Conservation (phyloP, 1,140 invertebrate genomes). For the Tetramorium alpestre region DNA sequence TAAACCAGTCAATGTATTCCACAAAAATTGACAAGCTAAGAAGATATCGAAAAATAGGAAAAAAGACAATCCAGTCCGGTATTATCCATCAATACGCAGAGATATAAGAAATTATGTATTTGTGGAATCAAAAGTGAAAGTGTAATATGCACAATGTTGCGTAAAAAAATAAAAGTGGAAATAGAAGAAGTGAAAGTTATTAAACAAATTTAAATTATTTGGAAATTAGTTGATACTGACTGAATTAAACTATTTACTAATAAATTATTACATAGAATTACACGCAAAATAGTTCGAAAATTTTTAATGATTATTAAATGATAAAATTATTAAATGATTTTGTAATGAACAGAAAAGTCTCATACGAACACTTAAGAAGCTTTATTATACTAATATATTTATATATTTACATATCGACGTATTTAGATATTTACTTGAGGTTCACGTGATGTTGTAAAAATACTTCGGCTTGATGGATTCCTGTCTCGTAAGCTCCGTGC, state of each 20-base stretch:
- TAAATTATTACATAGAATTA: not conserved
- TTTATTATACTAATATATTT: conserved; percentile 21
- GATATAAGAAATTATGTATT: not conserved
- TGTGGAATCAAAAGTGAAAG: not conserved
- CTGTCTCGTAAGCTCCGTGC: conserved; percentile 89
- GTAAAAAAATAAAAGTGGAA: not conserved
- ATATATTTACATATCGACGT: conserved; percentile 8
- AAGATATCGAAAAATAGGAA: not conserved
- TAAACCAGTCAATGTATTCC: not conserved
- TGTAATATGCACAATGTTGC: not conserved
- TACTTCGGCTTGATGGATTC: conserved; percentile 84
- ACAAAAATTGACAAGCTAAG: not conserved
- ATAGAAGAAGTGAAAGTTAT: not conserved
- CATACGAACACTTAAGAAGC: not conserved
- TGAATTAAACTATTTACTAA: not conserved
- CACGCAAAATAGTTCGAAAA: not conserved
- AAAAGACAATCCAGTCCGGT: not conserved
- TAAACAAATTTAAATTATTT: not conserved
- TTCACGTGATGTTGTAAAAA: conserved; percentile 77
- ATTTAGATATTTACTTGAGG: not conserved
- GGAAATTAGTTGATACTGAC: not conserved
- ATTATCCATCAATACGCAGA: not conserved
- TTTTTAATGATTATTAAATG: not conserved
- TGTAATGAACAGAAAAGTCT: not conserved
- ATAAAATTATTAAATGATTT: not conserved